Evolutionary conservation across 35 echinoderm and acorn worm species (phyloP), one percentile per base, ranked within the genome.

Genomic region (Hemicentrotus pulcherrimus): DNA sequence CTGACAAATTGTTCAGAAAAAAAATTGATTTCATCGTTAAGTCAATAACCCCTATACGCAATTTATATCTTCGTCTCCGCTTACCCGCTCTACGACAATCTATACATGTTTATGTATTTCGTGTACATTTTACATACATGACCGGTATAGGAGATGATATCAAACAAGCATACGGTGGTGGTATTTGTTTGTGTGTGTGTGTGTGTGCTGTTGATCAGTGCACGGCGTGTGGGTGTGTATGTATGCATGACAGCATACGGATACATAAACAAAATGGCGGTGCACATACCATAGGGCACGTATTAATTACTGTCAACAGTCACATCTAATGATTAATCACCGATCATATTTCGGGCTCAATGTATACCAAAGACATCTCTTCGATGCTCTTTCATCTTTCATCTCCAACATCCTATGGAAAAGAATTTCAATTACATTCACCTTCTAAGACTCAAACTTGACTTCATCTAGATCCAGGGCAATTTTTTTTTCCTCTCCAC

Each of bases 1-100:
- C 22, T 78, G 65, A 78, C 65, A 78, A 78, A 78, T 78, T 78
- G 65, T n/a, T 78, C 65, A 78, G 65, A 78, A 78, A 78, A 65
- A n/a, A 78, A 78, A 78, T 78, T 78, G 65, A 78, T 78, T 78
- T 78, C 65, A 78, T 8, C 22, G 65, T n/a, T 78, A 78, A 78
- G 65, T 78, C 65, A 78, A 78, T 78, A 78, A 78, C 65, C 65
- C 65, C 65, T 18, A 41, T 41, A 78, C 65, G 65, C 65, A 78
- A 78, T 78, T 78, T 22, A 28, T 78, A 78, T 28, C 65, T 78
- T 78, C 65, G 65, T n/a, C 18, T 28, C 65, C 65, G 65, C 65
- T 78, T n/a, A 78, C 65, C 19, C 6, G 65, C 65, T 28, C 28
- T 3, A 22, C 28, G 24, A 28, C 65, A 78, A 78, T 28, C 65